Conservation (phyloP, 2,888 invertebrate species). For the Catocala nupta region DNA sequence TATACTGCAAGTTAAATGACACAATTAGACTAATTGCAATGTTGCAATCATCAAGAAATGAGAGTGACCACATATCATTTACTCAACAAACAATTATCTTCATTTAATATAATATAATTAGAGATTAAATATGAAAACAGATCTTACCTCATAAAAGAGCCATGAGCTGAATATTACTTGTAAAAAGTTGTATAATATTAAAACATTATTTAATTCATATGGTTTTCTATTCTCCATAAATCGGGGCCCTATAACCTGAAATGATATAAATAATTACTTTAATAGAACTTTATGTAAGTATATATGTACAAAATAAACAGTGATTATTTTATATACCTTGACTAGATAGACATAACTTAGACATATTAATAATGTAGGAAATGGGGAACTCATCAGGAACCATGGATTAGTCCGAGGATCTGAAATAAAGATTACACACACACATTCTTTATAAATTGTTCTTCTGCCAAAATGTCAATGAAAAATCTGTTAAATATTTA, state of each 20-base stretch:
- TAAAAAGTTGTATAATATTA: constrained; percentile 94
- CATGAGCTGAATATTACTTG: constrained; percentile 97
- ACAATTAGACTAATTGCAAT: no score
- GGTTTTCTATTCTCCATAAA: constrained; percentile 97
- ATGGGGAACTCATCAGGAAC: constrained; percentile 97
- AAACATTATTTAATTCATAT: constrained; percentile 91
- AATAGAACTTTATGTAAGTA: no score
- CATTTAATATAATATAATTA: not conserved
- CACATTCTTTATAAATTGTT: no score
- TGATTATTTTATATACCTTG: constrained; percentile 87
- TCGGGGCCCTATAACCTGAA: constrained; percentile 93
- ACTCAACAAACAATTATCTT: not conserved
- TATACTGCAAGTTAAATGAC: no score
- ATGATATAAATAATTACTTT: constrained; percentile 24
- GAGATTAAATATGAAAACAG: constrained; percentile 7
- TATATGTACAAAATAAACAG: constrained; percentile 9
- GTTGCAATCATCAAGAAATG: not conserved
- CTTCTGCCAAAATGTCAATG: no score
- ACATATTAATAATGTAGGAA: constrained; percentile 96
- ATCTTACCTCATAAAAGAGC: constrained; percentile 95
- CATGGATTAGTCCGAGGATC: constrained; percentile 96
- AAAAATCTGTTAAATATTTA: no score
- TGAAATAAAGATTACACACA: constrained; percentile 75
- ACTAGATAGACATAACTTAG: constrained; percentile 96
- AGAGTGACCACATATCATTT: not conserved